A percentile compares a stretch with the other conserved stretches of the same genome.
Conservation (phyloP, 2,888 invertebrate genomes). For the Rhimphoctona megacephalus region DNA sequence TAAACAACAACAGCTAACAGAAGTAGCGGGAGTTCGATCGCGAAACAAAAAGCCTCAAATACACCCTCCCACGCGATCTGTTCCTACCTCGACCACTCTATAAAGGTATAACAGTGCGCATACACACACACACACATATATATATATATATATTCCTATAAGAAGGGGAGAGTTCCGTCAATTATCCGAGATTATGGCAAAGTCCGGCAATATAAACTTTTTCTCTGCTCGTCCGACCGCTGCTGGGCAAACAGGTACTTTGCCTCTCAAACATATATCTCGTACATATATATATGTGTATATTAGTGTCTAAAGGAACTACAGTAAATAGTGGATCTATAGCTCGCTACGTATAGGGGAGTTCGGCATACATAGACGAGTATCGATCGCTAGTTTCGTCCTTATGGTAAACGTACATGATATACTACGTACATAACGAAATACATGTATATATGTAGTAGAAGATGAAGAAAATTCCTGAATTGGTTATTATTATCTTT, state of each 20-base stretch:
- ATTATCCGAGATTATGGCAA: conserved; percentile 81
- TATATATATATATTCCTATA: conserved; percentile 33
- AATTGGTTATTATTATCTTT: conserved; percentile 5
- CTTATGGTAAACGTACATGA: conserved; percentile 50
- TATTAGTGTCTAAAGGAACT: conserved; percentile 30
- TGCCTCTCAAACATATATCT: conserved; percentile 44
- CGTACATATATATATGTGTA: conserved; percentile 29
- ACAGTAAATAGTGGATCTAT: conserved; percentile 41
- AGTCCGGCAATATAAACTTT: conserved; percentile 78
- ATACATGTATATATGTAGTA: not conserved
- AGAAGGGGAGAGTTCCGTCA: conserved; percentile 73
- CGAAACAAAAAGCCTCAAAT: conserved; percentile 63
- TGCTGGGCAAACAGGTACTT: conserved; percentile 65
- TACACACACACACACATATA: not conserved
- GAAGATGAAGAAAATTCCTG: not conserved
- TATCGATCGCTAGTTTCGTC: conserved; percentile 60
- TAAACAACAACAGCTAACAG: conserved; percentile 46
- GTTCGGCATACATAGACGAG: conserved; percentile 46
- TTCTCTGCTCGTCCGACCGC: conserved; percentile 66
- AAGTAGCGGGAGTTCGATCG: conserved; percentile 59
- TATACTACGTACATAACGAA: conserved; percentile 22
- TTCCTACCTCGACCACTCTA: conserved; percentile 29
- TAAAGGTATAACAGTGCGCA: conserved; percentile 5
- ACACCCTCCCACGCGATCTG: conserved; percentile 63
- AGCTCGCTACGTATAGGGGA: conserved; percentile 3